A percentile compares a stretch with the other conserved stretches of the same genome.
Evolutionary conservation across 2,797 vertebrate genomes (phyloP).

Genomic region (Cossypha caffra): DNA sequence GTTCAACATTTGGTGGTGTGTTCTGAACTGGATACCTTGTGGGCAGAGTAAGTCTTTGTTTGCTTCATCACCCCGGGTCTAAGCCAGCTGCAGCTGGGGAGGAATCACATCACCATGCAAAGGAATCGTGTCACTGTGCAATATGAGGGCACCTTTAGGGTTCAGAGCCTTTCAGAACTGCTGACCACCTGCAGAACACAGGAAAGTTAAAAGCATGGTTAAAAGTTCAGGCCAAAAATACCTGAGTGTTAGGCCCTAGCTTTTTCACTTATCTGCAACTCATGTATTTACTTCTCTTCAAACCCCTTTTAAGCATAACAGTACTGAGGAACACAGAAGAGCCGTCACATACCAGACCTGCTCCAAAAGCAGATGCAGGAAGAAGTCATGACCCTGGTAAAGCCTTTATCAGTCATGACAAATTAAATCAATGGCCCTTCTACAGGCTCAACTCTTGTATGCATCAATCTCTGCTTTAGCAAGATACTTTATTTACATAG

Average conservation of each 20-base stretch:
- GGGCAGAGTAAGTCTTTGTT: conserved; percentile 86
- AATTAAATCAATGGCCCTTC: neutral
- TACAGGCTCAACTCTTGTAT: neutral
- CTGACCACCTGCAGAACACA: neutral
- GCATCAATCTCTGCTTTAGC: neutral
- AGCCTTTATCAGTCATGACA: rapidly evolving
- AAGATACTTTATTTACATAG: neutral
- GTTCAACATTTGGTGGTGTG: conserved; percentile 94
- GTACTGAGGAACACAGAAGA: neutral
- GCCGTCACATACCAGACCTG: neutral
- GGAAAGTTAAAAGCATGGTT: neutral
- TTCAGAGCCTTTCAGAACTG: neutral
- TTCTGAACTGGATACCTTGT: conserved; percentile 90
- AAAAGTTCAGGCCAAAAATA: neutral
- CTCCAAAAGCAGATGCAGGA: neutral
- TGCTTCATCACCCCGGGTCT: neutral
- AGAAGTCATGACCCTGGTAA: neutral
- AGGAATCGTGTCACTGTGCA: neutral
- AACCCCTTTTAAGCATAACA: neutral
- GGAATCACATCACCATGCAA: neutral
- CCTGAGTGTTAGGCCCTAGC: neutral
- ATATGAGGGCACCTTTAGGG: neutral
- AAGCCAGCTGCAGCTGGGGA: neutral
- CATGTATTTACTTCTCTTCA: neutral
- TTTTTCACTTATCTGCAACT: neutral